A percentile compares a stretch with the other conserved stretches of the same genome.
Conservation (phyloP, 2,113 vertebrate genomes). For the Dinomys branickii region DNA sequence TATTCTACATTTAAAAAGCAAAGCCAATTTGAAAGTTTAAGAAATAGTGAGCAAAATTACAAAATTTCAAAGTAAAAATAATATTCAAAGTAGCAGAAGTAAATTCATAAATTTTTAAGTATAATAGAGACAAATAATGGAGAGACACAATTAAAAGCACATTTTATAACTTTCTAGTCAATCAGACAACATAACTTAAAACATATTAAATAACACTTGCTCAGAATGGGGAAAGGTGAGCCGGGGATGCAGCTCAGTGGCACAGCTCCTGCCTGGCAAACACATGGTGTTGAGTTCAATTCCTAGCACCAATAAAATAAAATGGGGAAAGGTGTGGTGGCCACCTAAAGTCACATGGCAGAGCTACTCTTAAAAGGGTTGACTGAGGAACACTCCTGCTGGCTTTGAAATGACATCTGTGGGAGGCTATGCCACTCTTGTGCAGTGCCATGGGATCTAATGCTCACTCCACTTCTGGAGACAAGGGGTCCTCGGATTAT, state of each 20-base stretch:
- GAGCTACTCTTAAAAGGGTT: too few species aligned
- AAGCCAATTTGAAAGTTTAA: not conserved
- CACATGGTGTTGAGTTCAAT: too few species aligned
- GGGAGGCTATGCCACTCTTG: not conserved
- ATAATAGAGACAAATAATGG: not conserved
- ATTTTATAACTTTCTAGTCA: not conserved
- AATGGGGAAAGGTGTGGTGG: not conserved
- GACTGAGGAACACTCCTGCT: not conserved
- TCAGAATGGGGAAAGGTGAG: not conserved
- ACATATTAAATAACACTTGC: not conserved
- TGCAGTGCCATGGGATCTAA: not conserved
- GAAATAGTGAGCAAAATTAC: constrained; percentile 24
- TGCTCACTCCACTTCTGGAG: not conserved
- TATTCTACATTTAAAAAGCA: constrained; percentile 1
- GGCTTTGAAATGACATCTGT: not conserved
- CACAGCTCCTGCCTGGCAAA: too few species aligned
- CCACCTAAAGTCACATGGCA: not conserved
- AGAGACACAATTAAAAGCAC: not conserved
- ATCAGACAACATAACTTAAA: not conserved
- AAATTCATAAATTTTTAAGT: not conserved
- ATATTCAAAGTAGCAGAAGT: not conserved
- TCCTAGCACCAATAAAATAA: too few species aligned
- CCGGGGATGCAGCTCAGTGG: too few species aligned
- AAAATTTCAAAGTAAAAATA: not conserved
- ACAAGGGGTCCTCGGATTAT: not conserved